phyloP scores from a whole-genome alignment of 2,888 invertebrate genomes.

The Leucania comma region DNA sequence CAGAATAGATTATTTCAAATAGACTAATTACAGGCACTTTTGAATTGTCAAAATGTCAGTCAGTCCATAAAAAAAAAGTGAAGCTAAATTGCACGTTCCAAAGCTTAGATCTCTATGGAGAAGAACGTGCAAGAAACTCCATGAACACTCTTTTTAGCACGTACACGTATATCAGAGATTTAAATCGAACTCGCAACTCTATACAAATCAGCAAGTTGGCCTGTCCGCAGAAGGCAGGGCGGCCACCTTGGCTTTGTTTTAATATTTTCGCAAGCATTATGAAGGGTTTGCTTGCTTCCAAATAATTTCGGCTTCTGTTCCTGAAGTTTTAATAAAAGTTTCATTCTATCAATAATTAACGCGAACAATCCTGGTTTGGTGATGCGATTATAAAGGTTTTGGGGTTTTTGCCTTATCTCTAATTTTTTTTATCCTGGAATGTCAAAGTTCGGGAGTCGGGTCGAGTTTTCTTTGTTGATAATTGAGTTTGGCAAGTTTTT shows the following conservation, averaged over 20 bases:
- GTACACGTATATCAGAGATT: no score
- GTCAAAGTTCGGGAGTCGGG: conserved; percentile 68
- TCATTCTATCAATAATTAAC: conserved; percentile 91
- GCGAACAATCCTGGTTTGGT: conserved; percentile 84
- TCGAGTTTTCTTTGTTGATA: conserved; percentile 77
- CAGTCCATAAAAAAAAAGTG: no score
- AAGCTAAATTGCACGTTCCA: no score
- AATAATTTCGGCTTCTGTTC: conserved; percentile 91
- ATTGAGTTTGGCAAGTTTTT: conserved; percentile 75
- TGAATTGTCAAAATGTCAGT: no score
- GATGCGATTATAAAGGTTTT: conserved; percentile 89
- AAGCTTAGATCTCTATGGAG: no score
- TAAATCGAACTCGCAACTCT: conserved; percentile 71
- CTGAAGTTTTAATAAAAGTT: conserved; percentile 91
- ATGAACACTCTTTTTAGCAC: no score
- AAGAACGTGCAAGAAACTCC: no score
- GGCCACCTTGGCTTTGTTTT: conserved; percentile 90
- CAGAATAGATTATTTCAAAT: no score
- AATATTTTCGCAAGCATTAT: conserved; percentile 91
- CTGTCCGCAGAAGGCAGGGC: conserved; percentile 86
- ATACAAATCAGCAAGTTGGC: conserved; percentile 71
- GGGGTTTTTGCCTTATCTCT: conserved; percentile 83
- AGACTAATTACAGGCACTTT: no score
- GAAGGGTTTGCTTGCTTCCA: conserved; percentile 90
- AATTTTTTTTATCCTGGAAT: conserved; percentile 69